Base-by-base conservation (phyloP, 2,888 invertebrate genomes). In the Lasioglossum lativentre region DNA sequence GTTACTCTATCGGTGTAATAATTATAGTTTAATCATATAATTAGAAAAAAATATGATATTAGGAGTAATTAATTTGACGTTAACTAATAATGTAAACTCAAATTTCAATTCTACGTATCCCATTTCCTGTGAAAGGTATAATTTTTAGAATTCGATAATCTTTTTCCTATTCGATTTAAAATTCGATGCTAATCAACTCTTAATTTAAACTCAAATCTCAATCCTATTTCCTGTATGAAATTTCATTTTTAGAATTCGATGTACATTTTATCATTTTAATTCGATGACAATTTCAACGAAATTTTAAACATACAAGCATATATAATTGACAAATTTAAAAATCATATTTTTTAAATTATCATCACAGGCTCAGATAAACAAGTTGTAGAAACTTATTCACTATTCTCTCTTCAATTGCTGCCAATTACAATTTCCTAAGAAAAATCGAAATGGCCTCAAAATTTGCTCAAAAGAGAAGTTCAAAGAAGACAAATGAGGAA, bases 401-500 rank as follows among this genome's bases (percentile, higher is more conserved):
- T 23, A 19, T 52, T 23, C 19, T 23, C 47, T 19, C 47, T 5
- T 23, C 8, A 2, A 52, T n/a, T 56, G 4, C 56, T 56, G 12
- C 12, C n/a, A 56, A 56, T n/a, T 56, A 12, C n/a, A n/a, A 56
- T n/a, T n/a, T 12, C 10, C n/a, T n/a, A 10, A 10, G 10, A n/a
- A 56, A 56, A 56, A n/a, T 12, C n/a, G 12, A n/a, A 1, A n/a
- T n/a, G 10, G n/a, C 4, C 27, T n/a, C 12, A 12, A 56, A 56
- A 56, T 56, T 56, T 56, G 10, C 12, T 10, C n/a, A 4, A n/a
- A 12, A 56, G n/a, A 12, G 4, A n/a, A 56, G n/a, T 12, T 56
- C 56, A 56, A 56, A 56, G n/a, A n/a, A n/a, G 56, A 56, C 56
- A n/a, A 56, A 56, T 12, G 56, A n/a, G 56, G 56, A 56, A 56